phyloP scores from a whole-genome alignment of 2,797 vertebrate species.

The Anabacerthia variegaticeps region DNA sequence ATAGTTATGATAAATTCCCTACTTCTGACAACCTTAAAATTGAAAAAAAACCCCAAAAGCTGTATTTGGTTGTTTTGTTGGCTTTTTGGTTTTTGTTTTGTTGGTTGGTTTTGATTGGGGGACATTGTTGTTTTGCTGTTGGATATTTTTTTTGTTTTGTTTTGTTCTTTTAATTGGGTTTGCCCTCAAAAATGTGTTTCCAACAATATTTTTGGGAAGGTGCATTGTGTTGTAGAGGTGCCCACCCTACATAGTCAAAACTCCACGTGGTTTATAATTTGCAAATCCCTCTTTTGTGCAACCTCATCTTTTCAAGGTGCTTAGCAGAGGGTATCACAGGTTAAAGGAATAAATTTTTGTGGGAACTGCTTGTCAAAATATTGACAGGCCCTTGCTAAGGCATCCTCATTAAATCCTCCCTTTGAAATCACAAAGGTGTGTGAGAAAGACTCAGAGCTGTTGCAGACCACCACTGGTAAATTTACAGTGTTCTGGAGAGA shows the following conservation, averaged over 20 bases:
- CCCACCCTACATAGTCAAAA: neutral
- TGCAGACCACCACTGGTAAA: neutral
- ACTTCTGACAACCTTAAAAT: neutral
- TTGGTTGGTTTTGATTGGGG: neutral
- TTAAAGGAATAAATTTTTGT: neutral
- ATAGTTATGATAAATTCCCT: neutral
- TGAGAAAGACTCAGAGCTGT: neutral
- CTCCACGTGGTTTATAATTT: neutral
- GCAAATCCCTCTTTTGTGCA: neutral
- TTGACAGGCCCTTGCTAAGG: neutral
- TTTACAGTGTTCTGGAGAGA: neutral
- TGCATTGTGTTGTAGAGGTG: neutral
- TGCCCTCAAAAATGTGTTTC: fast-evolving
- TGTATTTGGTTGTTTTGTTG: neutral
- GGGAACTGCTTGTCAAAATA: neutral
- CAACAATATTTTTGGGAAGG: neutral
- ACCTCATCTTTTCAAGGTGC: neutral
- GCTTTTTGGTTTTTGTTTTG: neutral
- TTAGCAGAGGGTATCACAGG: neutral
- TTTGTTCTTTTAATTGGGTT: neutral
- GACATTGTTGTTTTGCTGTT: neutral
- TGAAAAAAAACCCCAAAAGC: fast-evolving
- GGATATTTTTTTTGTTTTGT: neutral
- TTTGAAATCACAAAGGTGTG: neutral
- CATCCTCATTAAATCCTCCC: neutral